Conservation (phyloP, 2,113 vertebrate genomes). For the Bufo bufo region DNA sequence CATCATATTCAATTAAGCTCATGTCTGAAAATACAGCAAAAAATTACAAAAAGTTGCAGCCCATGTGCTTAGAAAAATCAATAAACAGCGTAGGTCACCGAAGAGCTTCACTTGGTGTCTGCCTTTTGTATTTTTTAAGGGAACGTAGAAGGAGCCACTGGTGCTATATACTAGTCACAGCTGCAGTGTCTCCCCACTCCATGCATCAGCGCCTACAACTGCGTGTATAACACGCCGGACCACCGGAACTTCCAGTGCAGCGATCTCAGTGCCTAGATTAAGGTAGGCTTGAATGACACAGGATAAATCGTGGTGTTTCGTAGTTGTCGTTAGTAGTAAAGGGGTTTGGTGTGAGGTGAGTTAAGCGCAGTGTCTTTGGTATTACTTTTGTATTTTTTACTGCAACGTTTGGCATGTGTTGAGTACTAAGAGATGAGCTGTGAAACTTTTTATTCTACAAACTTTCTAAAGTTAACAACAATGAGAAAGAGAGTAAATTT, state of each 20-base stretch:
- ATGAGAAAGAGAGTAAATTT: background rate
- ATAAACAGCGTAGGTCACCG: constrained; percentile 53
- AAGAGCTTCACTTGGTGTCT: constrained; percentile 33
- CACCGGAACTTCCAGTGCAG: no score
- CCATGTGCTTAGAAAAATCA: constrained; percentile 45
- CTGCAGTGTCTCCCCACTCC: no score
- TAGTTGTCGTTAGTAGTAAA: no score
- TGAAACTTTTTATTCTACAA: background rate
- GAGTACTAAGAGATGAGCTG: background rate
- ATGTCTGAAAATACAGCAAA: constrained; percentile 48
- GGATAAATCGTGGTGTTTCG: no score
- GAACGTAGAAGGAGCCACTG: no score
- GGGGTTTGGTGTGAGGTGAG: no score
- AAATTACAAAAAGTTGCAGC: constrained; percentile 52
- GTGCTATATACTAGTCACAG: no score
- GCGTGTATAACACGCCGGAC: no score
- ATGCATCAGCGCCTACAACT: no score
- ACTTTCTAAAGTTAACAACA: background rate
- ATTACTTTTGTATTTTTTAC: constrained; percentile 1
- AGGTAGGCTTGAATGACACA: no score
- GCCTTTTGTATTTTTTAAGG: constrained; percentile 4
- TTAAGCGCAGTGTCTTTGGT: no score
- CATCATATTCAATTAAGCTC: background rate
- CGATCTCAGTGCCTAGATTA: no score
- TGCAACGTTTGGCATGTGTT: constrained; percentile 40